Evolutionary conservation across 2,888 invertebrate genomes (phyloP).

Genomic region (Himalopsyche tibetana): DNA sequence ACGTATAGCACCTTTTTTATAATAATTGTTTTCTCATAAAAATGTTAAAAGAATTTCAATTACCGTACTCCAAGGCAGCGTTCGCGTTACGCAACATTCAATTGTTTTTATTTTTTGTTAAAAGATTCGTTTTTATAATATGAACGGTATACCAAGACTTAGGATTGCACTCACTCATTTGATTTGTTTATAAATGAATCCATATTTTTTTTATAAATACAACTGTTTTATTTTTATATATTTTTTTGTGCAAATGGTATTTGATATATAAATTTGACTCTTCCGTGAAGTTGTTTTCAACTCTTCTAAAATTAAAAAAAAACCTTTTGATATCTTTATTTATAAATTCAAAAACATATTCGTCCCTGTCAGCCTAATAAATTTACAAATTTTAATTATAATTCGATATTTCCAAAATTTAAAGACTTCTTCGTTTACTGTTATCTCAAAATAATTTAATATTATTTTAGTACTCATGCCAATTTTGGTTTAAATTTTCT

Average conservation of each 20-base stretch:
- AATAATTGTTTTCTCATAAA: conserved; percentile 34
- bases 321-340: too few relatives aligned
- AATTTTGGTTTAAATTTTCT: too few relatives aligned
- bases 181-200: not conserved
- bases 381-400: too few relatives aligned
- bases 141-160: not conserved
- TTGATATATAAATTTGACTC: not conserved
- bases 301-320: not conserved
- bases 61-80: conserved; percentile 23
- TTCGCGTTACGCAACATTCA: conserved; percentile 8
- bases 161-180: not conserved
- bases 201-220: conserved; percentile 2
- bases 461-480: too few relatives aligned
- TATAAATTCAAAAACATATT: too few relatives aligned
- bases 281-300: conserved; percentile 39
- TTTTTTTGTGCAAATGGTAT: not conserved
- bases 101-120: conserved; percentile 17
- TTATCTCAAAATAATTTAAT: too few relatives aligned
- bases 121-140: not conserved
- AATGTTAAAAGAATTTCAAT: conserved; percentile 28
- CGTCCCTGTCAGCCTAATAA: too few relatives aligned
- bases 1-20: conserved; percentile 17
- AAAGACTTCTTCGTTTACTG: too few relatives aligned
- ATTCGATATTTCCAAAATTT: too few relatives aligned
- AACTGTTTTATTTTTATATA: not conserved